phyloP scores from a whole-genome alignment of 2,888 invertebrate species.

The Drosophila diplacantha region DNA sequence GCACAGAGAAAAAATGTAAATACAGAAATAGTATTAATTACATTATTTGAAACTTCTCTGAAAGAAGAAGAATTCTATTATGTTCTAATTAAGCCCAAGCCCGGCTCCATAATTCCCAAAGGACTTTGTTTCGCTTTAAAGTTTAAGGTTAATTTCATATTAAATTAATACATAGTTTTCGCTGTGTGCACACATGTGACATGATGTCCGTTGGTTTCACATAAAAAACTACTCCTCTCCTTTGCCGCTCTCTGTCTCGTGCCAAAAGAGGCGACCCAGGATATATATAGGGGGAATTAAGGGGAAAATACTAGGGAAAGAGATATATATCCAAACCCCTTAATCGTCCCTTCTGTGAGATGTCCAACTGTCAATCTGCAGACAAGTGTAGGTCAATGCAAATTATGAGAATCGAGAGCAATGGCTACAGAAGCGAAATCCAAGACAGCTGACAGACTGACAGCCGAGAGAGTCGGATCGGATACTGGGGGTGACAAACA shows the following conservation, averaged over 20 bases:
- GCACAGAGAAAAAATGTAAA: conserved; percentile 1
- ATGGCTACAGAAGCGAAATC: conserved; percentile 14
- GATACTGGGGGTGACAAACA: conserved; percentile 20
- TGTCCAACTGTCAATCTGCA: conserved; percentile 35
- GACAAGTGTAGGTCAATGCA: conserved; percentile 37
- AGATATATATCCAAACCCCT: conserved; percentile 6
- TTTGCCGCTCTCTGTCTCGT: conserved; percentile 21
- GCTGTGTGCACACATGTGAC: conserved; percentile 32
- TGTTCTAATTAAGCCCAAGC: no score
- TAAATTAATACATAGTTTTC: not conserved
- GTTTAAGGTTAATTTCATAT: no score
- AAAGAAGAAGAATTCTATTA: no score
- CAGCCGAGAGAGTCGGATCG: not conserved
- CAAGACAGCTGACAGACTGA: conserved; percentile 23
- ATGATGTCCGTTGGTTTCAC: conserved; percentile 35
- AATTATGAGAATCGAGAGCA: conserved; percentile 26
- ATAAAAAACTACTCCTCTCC: conserved; percentile 3
- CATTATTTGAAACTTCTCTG: not conserved
- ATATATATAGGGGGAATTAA: conserved; percentile 2
- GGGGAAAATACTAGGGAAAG: conserved; percentile 1
- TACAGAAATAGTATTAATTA: not conserved
- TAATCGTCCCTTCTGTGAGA: conserved; percentile 13
- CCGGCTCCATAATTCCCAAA: no score
- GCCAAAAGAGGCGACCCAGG: conserved; percentile 2
- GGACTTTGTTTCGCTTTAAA: no score